A percentile compares a stretch with the other conserved stretches of the same genome.
These are phyloP conservation scores for Acanthosepion lycidas DNA, from an alignment of 2,888 invertebrate species.

Conservation along the genomic window DNA sequence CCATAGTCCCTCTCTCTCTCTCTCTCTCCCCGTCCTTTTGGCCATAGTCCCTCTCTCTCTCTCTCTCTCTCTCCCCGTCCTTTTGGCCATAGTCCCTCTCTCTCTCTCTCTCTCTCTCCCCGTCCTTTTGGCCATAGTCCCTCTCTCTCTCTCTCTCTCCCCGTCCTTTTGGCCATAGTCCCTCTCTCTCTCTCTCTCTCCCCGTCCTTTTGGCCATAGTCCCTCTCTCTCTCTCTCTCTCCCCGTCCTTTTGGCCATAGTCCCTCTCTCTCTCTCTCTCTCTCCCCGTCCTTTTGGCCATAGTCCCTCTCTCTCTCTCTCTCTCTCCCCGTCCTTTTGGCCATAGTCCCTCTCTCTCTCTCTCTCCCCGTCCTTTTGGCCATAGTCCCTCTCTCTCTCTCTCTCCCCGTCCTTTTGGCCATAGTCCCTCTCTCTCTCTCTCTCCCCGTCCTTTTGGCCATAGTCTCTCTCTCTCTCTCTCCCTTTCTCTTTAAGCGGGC, in stretches of 20 bases:
- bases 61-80: background rate
- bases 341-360: slow-evolving; percentile 42
- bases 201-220: background rate
- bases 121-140: background rate
- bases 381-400: slow-evolving; percentile 36
- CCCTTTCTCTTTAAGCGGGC: no score
- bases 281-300: background rate
- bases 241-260: background rate
- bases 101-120: slow-evolving; percentile 51
- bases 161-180: background rate
- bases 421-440: slow-evolving; percentile 45
- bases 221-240: background rate
- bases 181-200: background rate
- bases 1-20: background rate
- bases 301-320: background rate
- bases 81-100: slow-evolving; percentile 45
- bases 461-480: slow-evolving; percentile 39
- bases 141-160: background rate
- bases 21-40: slow-evolving; percentile 23
- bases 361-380: background rate
- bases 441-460: slow-evolving; percentile 49
- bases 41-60: slow-evolving; percentile 37
- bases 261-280: background rate
- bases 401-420: background rate
- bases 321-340: background rate